Evolutionary conservation across 2,888 invertebrate genomes (phyloP), one percentile per base, ranked within the genome.

Genomic region (Horisme vitalbata): DNA sequence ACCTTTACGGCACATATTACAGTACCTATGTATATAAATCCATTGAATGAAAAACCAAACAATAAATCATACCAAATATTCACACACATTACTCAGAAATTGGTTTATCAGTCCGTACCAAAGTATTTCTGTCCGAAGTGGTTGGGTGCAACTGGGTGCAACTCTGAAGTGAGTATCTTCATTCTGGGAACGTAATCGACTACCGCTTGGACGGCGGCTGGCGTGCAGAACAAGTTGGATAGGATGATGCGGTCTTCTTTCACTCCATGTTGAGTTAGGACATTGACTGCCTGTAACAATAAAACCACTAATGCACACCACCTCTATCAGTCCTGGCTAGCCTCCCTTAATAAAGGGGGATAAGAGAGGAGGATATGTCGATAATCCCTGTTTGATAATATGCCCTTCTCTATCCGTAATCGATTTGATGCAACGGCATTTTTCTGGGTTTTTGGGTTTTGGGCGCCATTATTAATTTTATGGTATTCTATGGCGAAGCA

Each of bases 51-150:
- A 24, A 24, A 3, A 14, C 14, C 8, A 28, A 7, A 27, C 5
- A 26, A 26, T 26, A 2, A 26, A 5, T 26, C 28, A 1, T 6
- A 28, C 8, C 28, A 28, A 13, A 14, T 27, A 27, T n/a, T n/a
- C 26, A 11, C 26, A 26, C 26, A 11, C 2, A 9, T 6, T 2
- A 10, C n/a, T 13, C 20, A 33, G 8, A 13, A 28, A 21, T 26
- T 26, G 12, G 11, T 13, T 8, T 20, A 8, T 32, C 24, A 47
- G 36, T 41, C 34, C 0, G 36, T 38, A 7, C 45, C 50, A 31
- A 52, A 99, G 88, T 99, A 99, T 82, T 97, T 98, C 84, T 97
- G 96, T 37, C 99, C 99, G 85, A 99, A 99, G 83, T 99, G 99
- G 87, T 97, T 98, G 5, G 99, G 99, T 5, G 98, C 97, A 2